Conservation (phyloP, 2,797 vertebrate genomes). For the Hyperoplus lanceolatus region DNA sequence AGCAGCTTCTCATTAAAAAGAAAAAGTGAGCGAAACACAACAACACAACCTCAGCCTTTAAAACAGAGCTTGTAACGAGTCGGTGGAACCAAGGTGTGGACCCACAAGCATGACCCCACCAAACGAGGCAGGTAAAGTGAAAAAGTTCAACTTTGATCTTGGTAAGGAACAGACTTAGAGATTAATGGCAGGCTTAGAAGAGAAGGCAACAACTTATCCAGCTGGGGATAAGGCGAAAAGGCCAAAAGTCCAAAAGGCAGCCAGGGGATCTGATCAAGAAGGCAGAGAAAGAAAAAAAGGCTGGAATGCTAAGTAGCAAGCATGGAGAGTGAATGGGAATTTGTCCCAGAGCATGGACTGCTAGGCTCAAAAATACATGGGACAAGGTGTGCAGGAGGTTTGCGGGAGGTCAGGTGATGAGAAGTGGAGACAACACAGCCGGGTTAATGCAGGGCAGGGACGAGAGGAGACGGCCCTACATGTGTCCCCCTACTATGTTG, state of each 20-base stretch:
- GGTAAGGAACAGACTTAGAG: background rate
- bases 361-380: background rate
- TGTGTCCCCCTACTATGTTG: background rate
- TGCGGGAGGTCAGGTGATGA: constrained; percentile 5
- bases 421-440: too few relatives aligned
- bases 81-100: too few relatives aligned
- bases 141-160: background rate
- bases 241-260: background rate
- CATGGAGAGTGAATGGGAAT: background rate
- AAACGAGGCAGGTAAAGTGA: background rate
- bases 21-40: constrained; percentile 4
- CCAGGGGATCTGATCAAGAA: background rate
- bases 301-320: background rate
- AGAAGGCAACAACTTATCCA: background rate
- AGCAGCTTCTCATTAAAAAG: constrained; percentile 7
- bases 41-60: background rate
- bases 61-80: background rate
- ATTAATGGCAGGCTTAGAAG: background rate
- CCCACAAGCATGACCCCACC: background rate
- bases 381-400: background rate
- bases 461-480: background rate
- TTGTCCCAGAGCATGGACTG: too few relatives aligned
- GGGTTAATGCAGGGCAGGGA: background rate
- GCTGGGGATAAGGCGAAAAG: background rate
- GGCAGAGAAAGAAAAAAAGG: background rate